Percentiles rank a stretch among this genome's conserved stretches.
phyloP scores from a whole-genome alignment of 1,140 invertebrate species.

The Drosophila tropicalis region DNA sequence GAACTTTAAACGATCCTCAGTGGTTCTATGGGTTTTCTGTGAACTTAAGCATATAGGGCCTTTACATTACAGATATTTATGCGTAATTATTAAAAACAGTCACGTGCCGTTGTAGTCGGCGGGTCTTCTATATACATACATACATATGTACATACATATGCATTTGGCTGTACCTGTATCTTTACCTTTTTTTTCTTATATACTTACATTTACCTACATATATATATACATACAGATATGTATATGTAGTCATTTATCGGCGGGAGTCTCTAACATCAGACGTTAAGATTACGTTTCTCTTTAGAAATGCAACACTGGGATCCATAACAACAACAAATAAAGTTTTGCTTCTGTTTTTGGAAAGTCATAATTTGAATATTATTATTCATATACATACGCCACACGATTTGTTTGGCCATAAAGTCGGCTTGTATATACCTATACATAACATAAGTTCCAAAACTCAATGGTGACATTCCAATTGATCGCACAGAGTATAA shows the following conservation, averaged over 20 bases:
- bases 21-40: conserved; percentile 29
- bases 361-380: conserved; percentile 70
- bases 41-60: conserved; percentile 28
- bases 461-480: conserved; percentile 4
- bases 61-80: conserved; percentile 72
- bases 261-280: conserved; percentile 1
- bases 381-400: conserved; percentile 70
- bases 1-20: conserved; percentile 20
- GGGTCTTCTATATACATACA: conserved; percentile 30
- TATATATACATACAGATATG: conserved; percentile 1
- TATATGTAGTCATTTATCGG: conserved; percentile 26
- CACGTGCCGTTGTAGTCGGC: conserved; percentile 57
- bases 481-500: neutral
- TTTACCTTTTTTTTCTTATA: conserved; percentile 36
- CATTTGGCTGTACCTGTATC: conserved; percentile 16
- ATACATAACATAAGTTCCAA: neutral
- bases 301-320: conserved; percentile 25
- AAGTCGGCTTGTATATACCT: conserved; percentile 50
- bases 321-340: conserved; percentile 3
- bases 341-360: conserved; percentile 26
- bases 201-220: conserved; percentile 19
- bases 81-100: conserved; percentile 72
- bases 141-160: conserved; percentile 8
- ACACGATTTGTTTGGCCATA: conserved; percentile 64
- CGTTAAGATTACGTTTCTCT: conserved; percentile 4